Conservation (phyloP, 2,797 vertebrate genomes). For the Acanthurus leucopareius region DNA sequence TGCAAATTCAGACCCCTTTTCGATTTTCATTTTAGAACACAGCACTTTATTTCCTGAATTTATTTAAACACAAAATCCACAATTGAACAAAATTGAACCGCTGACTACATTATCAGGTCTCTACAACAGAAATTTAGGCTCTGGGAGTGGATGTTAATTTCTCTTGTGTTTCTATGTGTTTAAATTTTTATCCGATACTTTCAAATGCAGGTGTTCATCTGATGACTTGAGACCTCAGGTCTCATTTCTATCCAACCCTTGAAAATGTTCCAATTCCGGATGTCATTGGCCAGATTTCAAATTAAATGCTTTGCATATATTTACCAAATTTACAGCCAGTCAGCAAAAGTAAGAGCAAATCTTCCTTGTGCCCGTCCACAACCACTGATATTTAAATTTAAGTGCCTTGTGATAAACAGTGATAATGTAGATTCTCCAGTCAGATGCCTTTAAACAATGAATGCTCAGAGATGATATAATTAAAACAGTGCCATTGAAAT, state of each 20-base stretch:
- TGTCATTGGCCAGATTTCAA: background rate
- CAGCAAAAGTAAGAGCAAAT: too few relatives aligned
- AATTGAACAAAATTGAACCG: background rate
- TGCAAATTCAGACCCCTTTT: too few relatives aligned
- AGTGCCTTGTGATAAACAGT: background rate
- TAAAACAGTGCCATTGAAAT: background rate
- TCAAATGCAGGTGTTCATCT: background rate
- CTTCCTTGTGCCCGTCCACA: too few relatives aligned
- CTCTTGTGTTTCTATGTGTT: background rate
- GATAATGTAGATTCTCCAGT: background rate
- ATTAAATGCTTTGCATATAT: background rate
- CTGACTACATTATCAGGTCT: too few relatives aligned
- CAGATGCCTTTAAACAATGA: background rate
- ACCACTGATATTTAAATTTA: background rate
- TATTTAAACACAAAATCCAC: too few relatives aligned
- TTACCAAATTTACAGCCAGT: background rate
- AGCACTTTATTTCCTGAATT: too few relatives aligned
- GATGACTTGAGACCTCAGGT: too few relatives aligned
- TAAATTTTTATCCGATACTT: conserved; percentile 2
- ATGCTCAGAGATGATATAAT: background rate
- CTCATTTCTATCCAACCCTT: background rate
- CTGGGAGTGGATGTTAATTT: background rate
- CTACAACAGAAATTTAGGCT: too few relatives aligned
- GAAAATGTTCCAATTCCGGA: background rate
- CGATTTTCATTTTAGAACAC: too few relatives aligned